These are phyloP conservation scores for rat (Rattus norvegicus) DNA, from an alignment of 2,113 vertebrate genomes.

Conservation along the genomic window GRCr8 NC_086020.1:149402501-149403000, in stretches of 20 bases:
- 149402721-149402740: too few species aligned
- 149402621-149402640: not conserved
- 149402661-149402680: not conserved
- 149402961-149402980: too few species aligned
- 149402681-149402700: not conserved
- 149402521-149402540: not conserved
- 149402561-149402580: not conserved
- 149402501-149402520: not conserved
- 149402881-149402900: not conserved
- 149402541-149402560: not conserved
- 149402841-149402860: not conserved
- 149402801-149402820: not conserved
- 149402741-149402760: too few species aligned
- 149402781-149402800: not conserved
- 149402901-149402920: not conserved
- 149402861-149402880: not conserved
- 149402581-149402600: not conserved
- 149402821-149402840: not conserved
- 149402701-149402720: not conserved
- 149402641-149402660: constrained; percentile 9
- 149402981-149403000: too few species aligned
- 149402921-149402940: not conserved
- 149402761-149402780: too few species aligned
- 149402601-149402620: not conserved
- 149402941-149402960: not conserved